phyloP scores from a whole-genome alignment of 2,797 vertebrate genomes.

The Epinephelus malabaricus region DNA sequence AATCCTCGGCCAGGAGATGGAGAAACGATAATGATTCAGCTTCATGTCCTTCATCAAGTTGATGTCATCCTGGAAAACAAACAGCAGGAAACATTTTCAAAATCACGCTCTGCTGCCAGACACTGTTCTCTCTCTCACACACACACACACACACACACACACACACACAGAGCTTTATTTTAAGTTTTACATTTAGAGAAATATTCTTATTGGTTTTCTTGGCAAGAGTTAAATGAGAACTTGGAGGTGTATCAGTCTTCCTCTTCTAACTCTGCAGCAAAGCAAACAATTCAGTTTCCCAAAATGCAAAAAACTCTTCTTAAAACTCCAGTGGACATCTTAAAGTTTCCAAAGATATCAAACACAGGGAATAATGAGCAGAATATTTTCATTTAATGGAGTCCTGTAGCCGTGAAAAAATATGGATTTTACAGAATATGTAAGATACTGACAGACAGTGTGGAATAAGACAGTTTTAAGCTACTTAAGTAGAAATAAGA shows the following conservation, averaged over 20 bases:
- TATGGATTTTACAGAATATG: not conserved
- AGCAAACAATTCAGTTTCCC: not conserved
- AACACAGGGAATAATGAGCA: no score
- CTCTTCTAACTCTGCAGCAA: not conserved
- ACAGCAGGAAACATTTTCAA: constrained; percentile 13
- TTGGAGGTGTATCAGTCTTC: not conserved
- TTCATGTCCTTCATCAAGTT: constrained; percentile 90
- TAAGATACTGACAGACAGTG: not conserved
- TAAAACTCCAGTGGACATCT: not conserved
- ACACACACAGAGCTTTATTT: not conserved
- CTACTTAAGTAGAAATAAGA: not conserved
- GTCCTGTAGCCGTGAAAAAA: not conserved
- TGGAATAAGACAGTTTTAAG: not conserved
- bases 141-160: not conserved
- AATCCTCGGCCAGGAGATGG: constrained; percentile 94
- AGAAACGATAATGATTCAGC: constrained; percentile 92
- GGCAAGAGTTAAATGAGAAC: not conserved
- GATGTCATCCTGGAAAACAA: constrained; percentile 87
- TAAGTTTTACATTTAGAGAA: not conserved
- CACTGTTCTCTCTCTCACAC: not conserved
- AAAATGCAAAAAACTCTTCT: not conserved
- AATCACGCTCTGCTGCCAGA: not conserved
- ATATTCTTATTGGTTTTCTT: not conserved
- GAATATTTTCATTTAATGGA: not conserved
- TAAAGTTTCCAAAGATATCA: not conserved